Evolutionary conservation across 2,113 vertebrate species (phyloP).

Genomic region (Amphiprion percula): DNA sequence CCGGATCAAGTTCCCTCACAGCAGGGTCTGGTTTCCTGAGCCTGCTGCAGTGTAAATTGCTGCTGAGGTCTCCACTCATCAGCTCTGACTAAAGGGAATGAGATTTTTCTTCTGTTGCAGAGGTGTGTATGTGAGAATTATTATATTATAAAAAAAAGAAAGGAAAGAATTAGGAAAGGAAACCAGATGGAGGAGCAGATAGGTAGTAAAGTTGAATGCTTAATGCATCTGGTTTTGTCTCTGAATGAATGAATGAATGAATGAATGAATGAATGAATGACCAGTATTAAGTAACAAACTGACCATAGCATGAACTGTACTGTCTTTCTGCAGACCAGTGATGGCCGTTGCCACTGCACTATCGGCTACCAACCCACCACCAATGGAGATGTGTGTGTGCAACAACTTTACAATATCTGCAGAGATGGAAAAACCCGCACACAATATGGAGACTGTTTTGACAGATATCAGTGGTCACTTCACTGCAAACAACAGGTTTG

Average conservation of each 20-base stretch:
- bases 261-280: background rate
- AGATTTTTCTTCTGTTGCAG: conserved; percentile 36
- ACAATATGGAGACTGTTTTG: conserved; percentile 89
- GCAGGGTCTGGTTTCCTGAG: conserved; percentile 60
- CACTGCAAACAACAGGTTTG: conserved; percentile 89
- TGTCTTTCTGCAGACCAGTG: conserved; percentile 81
- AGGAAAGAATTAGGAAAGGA: background rate
- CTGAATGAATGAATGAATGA: background rate
- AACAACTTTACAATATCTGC: conserved; percentile 81
- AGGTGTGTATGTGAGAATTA: background rate
- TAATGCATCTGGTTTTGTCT: conserved; percentile 1
- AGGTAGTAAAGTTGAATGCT: background rate
- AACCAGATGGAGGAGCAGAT: too few species aligned
- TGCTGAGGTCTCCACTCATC: conserved; percentile 57
- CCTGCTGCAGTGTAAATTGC: conserved; percentile 3
- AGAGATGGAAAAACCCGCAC: conserved; percentile 79
- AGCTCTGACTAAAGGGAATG: conserved; percentile 35
- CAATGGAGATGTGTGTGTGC: conserved; percentile 77
- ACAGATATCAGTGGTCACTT: conserved; percentile 83
- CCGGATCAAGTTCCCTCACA: conserved; percentile 64
- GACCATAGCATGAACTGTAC: background rate
- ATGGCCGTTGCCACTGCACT: conserved; percentile 86
- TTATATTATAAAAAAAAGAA: background rate
- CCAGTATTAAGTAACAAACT: conserved; percentile 13
- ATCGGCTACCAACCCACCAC: conserved; percentile 74